Base-by-base conservation (phyloP, 2,797 vertebrate genomes). In the Ctenopoma multispine region DNA sequence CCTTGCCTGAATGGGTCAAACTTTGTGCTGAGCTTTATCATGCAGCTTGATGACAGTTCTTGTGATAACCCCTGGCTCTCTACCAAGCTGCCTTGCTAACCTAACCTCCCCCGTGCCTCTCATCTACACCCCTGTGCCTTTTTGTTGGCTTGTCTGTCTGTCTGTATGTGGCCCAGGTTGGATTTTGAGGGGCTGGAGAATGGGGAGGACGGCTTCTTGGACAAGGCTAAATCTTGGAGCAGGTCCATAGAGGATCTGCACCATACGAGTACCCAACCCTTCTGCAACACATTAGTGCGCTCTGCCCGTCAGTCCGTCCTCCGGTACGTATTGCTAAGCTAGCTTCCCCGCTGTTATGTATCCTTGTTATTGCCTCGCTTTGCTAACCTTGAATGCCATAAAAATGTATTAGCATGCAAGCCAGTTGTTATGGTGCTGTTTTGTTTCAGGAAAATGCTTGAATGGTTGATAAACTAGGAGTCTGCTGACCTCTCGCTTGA, bases 211-310 rank as follows among this genome's bases (percentile, higher is more conserved):
- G 93, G 95, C 71, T 94, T 94, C 65, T 93, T 98, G 94, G 97
- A 97, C 92, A 98, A 96, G 90, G 82, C 95, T 86, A 97, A 95
- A 84, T 93, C 96, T 93, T 99, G 98, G 97, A 99, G 96, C 94
- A 97, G 97, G 94, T 99, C 98, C 86, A 99, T 99, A 66, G 98
- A 99, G 94, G 97, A 98, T 95, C 95, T 99, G 95, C 96, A 97
- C 93, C 96, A 95, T 80, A 92, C 91, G 64, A 92, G 93, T 70
- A 74, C 92, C 89, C 95, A 96, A 92, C 95, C 96, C 82, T 97
- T 97, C 89, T 94, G 96, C 96, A 97, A 96, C 94, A 97, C 96
- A 54, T 94, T 99, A 89, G 96, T 96, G 93, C 97, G 96, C 94
- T 96, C 96, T 38, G 96, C 97, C 69, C 97, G 96, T 89, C 97